Percentiles rank a stretch among this genome's conserved stretches.
Conservation (phyloP, 2,888 invertebrate species). For the Cryptosula pallasiana region DNA sequence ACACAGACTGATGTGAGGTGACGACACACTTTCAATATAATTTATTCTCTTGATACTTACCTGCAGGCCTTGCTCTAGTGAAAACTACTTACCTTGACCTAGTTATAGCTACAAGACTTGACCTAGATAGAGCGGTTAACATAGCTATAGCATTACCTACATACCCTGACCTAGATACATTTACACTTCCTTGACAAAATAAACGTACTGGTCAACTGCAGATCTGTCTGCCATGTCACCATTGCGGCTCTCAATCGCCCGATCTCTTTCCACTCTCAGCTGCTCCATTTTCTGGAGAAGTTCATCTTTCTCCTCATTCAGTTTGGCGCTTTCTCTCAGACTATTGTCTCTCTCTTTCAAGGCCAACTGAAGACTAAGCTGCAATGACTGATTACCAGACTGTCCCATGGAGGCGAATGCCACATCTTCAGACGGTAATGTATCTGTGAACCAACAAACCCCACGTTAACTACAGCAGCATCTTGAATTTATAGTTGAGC, state of each 20-base stretch:
- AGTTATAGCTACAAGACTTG: too few species aligned
- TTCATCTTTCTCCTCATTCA: not conserved
- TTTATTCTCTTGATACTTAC: too few species aligned
- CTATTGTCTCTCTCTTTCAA: conserved; percentile 17
- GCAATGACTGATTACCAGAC: conserved; percentile 19
- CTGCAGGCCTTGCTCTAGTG: too few species aligned
- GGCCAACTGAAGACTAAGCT: conserved; percentile 15
- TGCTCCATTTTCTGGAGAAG: conserved; percentile 12
- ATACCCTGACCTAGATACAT: too few species aligned
- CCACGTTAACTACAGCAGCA: too few species aligned
- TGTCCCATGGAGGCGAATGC: not conserved
- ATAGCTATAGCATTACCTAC: too few species aligned
- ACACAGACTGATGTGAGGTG: too few species aligned
- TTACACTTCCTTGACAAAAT: not conserved
- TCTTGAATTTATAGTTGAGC: too few species aligned
- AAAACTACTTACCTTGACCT: too few species aligned
- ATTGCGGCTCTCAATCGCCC: conserved; percentile 6
- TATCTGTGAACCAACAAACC: too few species aligned
- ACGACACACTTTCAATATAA: too few species aligned
- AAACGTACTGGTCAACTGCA: not conserved
- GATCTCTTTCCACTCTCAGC: conserved; percentile 19
- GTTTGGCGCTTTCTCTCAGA: conserved; percentile 7
- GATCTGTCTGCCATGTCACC: not conserved
- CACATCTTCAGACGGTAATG: not conserved
- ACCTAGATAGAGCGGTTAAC: too few species aligned